Evolutionary conservation across 2,888 invertebrate species (phyloP).

Genomic region (Ecdyonurus torrentis): DNA sequence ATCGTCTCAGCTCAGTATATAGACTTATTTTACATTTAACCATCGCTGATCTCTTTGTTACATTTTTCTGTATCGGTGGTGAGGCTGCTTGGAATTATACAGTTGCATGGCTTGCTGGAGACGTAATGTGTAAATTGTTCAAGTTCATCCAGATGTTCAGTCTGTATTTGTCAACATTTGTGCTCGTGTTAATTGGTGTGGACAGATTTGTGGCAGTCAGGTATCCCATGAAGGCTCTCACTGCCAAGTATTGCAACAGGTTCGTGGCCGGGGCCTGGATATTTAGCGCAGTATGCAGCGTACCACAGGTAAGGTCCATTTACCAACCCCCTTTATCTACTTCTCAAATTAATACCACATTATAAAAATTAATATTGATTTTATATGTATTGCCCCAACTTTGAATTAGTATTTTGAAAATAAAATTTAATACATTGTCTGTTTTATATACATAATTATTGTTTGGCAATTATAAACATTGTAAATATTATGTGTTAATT

Average conservation of each 20-base stretch:
- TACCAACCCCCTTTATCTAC: no score
- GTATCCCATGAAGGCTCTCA: constrained; percentile 54
- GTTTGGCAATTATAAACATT: no score
- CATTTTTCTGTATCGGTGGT: constrained; percentile 61
- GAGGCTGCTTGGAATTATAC: constrained; percentile 68
- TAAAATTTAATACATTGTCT: no score
- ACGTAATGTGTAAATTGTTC: constrained; percentile 57
- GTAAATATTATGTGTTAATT: no score
- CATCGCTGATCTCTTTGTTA: constrained; percentile 64
- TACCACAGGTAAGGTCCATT: constrained; percentile 58
- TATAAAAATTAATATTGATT: no score
- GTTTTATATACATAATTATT: no score
- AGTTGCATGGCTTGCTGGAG: constrained; percentile 66
- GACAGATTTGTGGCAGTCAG: constrained; percentile 67
- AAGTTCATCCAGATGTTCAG: constrained; percentile 71
- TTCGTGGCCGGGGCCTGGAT: constrained; percentile 54
- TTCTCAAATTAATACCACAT: no score
- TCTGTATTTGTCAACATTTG: constrained; percentile 64
- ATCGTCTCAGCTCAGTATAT: constrained; percentile 25
- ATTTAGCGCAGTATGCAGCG: constrained; percentile 52
- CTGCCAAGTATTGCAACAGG: constrained; percentile 47
- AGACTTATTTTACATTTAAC: constrained; percentile 67
- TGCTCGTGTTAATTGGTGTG: constrained; percentile 64
- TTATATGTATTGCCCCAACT: no score
- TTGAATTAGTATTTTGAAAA: no score